Evolutionary conservation across 2,113 vertebrate species (phyloP).

Genomic region (Acrocephalus kingi): DNA sequence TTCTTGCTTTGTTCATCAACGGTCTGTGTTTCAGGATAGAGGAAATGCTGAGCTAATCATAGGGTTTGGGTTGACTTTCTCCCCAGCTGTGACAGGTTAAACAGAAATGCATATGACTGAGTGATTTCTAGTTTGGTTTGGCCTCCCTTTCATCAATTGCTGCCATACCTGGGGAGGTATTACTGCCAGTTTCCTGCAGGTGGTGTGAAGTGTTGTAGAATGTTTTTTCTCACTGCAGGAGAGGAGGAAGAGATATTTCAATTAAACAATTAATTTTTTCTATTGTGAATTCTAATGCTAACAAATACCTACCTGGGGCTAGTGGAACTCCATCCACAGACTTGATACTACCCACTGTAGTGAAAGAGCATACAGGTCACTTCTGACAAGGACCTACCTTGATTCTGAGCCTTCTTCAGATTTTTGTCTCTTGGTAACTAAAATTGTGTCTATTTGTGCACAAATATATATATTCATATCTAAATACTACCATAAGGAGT

Average conservation of each 20-base stretch:
- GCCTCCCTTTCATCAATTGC: not conserved
- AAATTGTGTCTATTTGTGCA: not conserved
- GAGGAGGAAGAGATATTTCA: not conserved
- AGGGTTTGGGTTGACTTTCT: not conserved
- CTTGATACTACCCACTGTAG: not conserved
- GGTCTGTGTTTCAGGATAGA: not conserved
- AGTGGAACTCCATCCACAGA: not conserved
- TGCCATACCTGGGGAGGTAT: not conserved
- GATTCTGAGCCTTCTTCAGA: not conserved
- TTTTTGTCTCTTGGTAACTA: not conserved
- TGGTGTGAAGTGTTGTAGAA: constrained; percentile 1
- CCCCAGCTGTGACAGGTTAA: not conserved
- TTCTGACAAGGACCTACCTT: not conserved
- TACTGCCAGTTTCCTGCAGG: constrained; percentile 18
- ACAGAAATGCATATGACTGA: not conserved
- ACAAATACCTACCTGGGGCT: not conserved
- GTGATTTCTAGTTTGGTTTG: not conserved
- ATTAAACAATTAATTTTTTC: not conserved
- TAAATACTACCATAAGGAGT: not conserved
- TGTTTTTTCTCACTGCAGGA: not conserved
- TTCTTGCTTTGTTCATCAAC: not conserved
- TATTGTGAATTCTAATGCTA: not conserved
- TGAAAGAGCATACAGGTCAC: not conserved
- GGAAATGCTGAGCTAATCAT: not conserved
- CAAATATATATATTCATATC: not conserved